Percentiles rank a stretch among this genome's conserved stretches.
phyloP scores from a whole-genome alignment of 2,797 vertebrate genomes.

The Syngnathus acus region DNA sequence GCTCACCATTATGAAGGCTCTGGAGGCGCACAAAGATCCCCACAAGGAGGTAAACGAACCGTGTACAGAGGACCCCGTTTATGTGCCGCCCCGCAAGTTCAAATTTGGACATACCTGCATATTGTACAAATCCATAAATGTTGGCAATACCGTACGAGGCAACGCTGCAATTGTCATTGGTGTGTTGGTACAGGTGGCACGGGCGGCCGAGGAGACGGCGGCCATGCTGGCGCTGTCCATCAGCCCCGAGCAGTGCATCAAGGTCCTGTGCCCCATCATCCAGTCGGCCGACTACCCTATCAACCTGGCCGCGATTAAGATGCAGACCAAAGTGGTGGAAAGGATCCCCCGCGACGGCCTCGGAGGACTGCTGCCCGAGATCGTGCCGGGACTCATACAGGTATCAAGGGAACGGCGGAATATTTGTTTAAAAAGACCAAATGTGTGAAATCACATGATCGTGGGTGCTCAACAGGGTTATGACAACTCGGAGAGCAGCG shows the following conservation, averaged over 20 bases:
- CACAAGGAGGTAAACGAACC: constrained; percentile 83
- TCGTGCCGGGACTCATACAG: constrained; percentile 94
- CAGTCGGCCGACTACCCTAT: constrained; percentile 96
- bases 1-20: constrained; percentile 94
- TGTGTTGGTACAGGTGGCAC: constrained; percentile 74
- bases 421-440: not conserved
- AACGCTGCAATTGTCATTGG: no score
- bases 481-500: constrained; percentile 96
- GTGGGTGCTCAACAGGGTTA: constrained; percentile 75
- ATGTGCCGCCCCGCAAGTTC: not conserved
- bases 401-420: constrained; percentile 49
- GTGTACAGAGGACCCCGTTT: no score
- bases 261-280: constrained; percentile 95
- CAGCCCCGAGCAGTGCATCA: constrained; percentile 93
- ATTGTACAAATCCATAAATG: not conserved
- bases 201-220: constrained; percentile 91
- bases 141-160: no score
- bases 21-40: constrained; percentile 94
- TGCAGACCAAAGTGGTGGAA: constrained; percentile 95
- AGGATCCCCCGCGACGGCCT: constrained; percentile 84
- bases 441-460: not conserved
- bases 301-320: constrained; percentile 95
- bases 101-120: not conserved
- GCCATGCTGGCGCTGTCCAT: constrained; percentile 89
- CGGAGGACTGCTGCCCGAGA: constrained; percentile 82